Conservation (phyloP, 2,797 vertebrate species). For the Fistularia tabacaria region DNA sequence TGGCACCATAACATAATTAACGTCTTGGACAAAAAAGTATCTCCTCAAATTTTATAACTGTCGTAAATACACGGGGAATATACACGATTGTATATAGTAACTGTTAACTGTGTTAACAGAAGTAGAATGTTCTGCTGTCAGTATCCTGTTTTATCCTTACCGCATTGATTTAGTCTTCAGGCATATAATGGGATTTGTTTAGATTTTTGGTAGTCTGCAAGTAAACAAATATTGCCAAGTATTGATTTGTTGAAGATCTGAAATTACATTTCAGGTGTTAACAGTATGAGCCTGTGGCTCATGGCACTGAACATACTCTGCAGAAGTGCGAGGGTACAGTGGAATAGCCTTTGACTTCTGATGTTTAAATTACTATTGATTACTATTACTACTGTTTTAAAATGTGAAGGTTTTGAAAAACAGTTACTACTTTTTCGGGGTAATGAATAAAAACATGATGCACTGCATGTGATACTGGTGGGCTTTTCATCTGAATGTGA, state of each 20-base stretch:
- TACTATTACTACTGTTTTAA: too few species aligned
- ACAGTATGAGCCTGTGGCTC: conserved; percentile 39
- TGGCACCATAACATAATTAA: too few species aligned
- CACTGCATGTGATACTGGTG: background rate
- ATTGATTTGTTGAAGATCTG: conserved; percentile 65
- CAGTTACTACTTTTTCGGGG: background rate
- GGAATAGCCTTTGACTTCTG: conserved; percentile 6
- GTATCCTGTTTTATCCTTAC: conserved; percentile 44
- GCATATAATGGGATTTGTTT: conserved; percentile 63
- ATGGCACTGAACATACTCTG: conserved; percentile 12
- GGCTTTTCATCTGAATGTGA: background rate
- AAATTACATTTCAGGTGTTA: conserved; percentile 66
- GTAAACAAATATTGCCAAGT: conserved; percentile 60
- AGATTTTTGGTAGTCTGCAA: conserved; percentile 58
- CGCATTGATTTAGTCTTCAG: conserved; percentile 57
- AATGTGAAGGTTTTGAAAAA: background rate
- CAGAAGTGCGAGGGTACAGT: conserved; percentile 11
- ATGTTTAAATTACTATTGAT: conserved; percentile 17
- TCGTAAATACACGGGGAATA: too few species aligned
- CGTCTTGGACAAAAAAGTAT: too few species aligned
- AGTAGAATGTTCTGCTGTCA: too few species aligned
- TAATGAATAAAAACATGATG: background rate
- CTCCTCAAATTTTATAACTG: too few species aligned
- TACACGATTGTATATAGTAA: too few species aligned
- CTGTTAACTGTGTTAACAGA: too few species aligned